Percentiles rank a stretch among this genome's conserved stretches.
Evolutionary conservation across 1,140 invertebrate genomes (phyloP).

Genomic region (Diorhabda elongata): DNA sequence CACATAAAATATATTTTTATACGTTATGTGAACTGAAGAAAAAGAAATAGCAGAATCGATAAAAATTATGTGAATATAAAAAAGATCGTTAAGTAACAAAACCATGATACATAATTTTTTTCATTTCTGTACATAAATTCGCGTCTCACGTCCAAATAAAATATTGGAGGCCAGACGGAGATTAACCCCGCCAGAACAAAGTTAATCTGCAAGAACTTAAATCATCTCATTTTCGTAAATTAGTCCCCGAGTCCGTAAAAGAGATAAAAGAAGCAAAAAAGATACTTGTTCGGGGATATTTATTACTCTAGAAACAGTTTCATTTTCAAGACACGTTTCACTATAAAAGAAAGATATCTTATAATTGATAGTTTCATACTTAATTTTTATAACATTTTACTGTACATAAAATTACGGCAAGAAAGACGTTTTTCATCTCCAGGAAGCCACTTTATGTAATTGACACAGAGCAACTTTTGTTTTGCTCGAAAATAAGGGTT

Average conservation of each 20-base stretch:
- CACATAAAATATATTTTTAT: too few relatives aligned
- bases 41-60: too few relatives aligned
- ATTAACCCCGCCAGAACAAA: constrained; percentile 1
- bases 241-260: not conserved
- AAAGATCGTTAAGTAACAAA: too few relatives aligned
- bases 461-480: not conserved
- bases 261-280: constrained; percentile 1
- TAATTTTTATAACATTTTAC: not conserved
- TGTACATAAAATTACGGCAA: not conserved
- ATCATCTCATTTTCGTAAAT: constrained; percentile 2
- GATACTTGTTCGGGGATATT: not conserved
- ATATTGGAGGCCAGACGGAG: not conserved
- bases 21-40: too few relatives aligned
- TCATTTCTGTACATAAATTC: too few relatives aligned
- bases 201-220: not conserved
- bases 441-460: not conserved
- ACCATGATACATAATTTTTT: too few relatives aligned
- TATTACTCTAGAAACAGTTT: constrained; percentile 2
- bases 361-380: constrained; percentile 1
- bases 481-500: not conserved
- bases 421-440: not conserved
- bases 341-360: not conserved
- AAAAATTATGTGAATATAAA: too few relatives aligned
- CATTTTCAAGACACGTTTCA: not conserved
- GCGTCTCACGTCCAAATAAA: not conserved